Conservation (phyloP, 2,113 vertebrate genomes). For the Ascaphus truei region DNA sequence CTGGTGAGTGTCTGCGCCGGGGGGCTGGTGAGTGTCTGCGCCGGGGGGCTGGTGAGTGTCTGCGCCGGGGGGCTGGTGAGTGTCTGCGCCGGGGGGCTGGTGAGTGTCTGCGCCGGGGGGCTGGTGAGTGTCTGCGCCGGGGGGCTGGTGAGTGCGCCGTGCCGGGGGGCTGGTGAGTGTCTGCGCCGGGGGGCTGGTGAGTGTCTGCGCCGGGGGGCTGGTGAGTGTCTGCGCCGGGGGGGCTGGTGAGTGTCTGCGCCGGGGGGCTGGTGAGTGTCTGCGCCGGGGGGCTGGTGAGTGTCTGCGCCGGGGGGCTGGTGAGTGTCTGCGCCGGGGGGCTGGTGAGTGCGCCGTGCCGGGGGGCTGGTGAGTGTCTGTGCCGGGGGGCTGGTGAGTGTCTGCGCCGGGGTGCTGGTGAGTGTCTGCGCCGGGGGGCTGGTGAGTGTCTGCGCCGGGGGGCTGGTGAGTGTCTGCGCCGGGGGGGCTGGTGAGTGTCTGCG, state of each 20-base stretch:
- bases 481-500: no score
- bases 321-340: constrained; percentile 92
- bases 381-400: no score
- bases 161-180: constrained; percentile 89
- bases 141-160: constrained; percentile 95
- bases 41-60: constrained; percentile 92
- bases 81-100: no score
- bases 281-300: constrained; percentile 83
- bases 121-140: no score
- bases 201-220: no score
- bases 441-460: no score
- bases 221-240: constrained; percentile 88
- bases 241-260: constrained; percentile 92
- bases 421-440: constrained; percentile 93
- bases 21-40: no score
- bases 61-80: constrained; percentile 91
- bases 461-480: constrained; percentile 90
- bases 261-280: constrained; percentile 88
- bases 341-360: constrained; percentile 94
- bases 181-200: constrained; percentile 92
- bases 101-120: constrained; percentile 92
- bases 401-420: constrained; percentile 93
- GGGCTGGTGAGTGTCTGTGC: constrained; percentile 89
- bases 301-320: no score
- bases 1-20: constrained; percentile 89